Percentiles rank a stretch among this genome's conserved stretches.
Conservation (phyloP, 2,797 vertebrate genomes). For the Malurus splendens region DNA sequence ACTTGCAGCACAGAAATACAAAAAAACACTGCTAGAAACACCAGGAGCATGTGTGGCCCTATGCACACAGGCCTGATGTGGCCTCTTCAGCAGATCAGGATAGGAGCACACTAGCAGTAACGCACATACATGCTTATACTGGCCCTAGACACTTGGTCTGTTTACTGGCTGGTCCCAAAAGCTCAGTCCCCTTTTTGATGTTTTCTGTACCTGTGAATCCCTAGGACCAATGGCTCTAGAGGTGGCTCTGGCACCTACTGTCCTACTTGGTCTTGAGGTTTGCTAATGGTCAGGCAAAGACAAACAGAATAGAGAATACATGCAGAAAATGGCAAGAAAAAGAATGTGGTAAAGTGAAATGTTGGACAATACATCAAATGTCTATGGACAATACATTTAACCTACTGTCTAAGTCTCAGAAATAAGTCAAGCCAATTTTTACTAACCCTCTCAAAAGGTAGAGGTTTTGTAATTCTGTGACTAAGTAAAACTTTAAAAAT, state of each 20-base stretch:
- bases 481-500: background rate
- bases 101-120: background rate
- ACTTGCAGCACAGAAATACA: background rate
- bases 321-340: background rate
- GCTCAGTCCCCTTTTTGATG: rapidly evolving
- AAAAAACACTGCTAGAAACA: background rate
- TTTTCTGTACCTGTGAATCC: background rate
- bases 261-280: background rate
- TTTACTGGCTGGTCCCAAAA: background rate
- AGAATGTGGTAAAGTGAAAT: background rate
- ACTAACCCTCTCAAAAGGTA: background rate
- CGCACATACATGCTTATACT: background rate
- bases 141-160: rapidly evolving
- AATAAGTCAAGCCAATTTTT: background rate
- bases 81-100: background rate
- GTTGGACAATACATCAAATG: background rate
- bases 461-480: background rate
- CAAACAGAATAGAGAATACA: background rate
- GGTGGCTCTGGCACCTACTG: background rate
- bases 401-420: background rate
- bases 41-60: rapidly evolving
- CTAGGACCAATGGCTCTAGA: background rate
- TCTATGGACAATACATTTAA: background rate
- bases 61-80: background rate
- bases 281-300: background rate